Evolutionary conservation across 2,797 vertebrate species (phyloP), one percentile per base, ranked within the genome.

Genomic region (Argentina silus): DNA sequence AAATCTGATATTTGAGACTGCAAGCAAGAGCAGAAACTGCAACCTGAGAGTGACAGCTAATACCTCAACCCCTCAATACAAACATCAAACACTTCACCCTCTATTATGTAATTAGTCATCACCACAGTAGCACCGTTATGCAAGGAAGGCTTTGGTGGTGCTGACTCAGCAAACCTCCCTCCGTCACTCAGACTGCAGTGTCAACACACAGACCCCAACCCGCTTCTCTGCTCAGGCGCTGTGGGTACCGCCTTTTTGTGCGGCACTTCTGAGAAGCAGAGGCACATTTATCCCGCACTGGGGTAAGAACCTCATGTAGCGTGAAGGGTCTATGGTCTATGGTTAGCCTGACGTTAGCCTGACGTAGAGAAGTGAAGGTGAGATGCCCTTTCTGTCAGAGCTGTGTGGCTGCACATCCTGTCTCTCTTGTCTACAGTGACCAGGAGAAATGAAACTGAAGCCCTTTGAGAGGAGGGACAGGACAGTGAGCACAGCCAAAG

Each of bases 191-290:
- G 2, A 50, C 69, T 70, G 68, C 43, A 79, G 27, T 47, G 4
- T 59, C 65, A 21, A 45, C 80, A 78, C 69, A 87, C 77, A 66
- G 74, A 73, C 78, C 62, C 17, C 59, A 15, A 43, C 70, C 68
- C 81, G 82, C 48, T 70, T n/a, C 4, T 23, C 7, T 73, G 65
- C 51, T 62, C 11, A 36, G 73, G 69, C 66, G 81, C 50, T 67
- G 62, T 27, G 50, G 76, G 73, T 74, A 74, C 51, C 6, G 74
- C 82, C n/a, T 86, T 80, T 85, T 78, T 79, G 53, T 51, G 76
- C 76, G 73, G 73, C 81, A 70, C 69, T 93, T 94, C 92, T 90
- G 87, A 84, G 92, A 94, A 94, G 77, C 71, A 60, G 75, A 77
- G 73, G 47, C 17, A 15, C 10, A 3, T 44, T 43, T 23, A 23